Evolutionary conservation across 2,797 vertebrate genomes (phyloP).

Genomic region (Phataginus tetradactyla): DNA sequence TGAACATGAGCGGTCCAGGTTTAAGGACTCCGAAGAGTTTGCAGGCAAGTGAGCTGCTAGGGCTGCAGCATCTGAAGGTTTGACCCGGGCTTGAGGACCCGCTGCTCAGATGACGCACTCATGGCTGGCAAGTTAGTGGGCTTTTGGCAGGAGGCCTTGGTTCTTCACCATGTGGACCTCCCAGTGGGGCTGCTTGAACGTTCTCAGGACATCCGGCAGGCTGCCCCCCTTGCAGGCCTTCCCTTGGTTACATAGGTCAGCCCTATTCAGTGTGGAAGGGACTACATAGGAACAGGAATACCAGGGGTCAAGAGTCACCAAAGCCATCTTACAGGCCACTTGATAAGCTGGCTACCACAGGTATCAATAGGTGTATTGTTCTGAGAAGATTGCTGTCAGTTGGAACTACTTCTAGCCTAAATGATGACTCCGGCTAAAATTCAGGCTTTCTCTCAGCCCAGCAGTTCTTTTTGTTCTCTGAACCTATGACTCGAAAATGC

Average conservation of each 20-base stretch:
- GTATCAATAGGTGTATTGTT: not conserved
- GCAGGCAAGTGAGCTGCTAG: not conserved
- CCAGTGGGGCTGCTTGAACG: not conserved
- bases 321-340: not conserved
- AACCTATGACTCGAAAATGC: conserved; percentile 25
- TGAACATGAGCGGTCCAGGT: not conserved
- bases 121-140: not conserved
- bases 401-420: not conserved
- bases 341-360: not conserved
- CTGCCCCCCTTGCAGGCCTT: not conserved
- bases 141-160: not conserved
- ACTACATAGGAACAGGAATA: not conserved
- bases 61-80: not conserved
- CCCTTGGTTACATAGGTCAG: not conserved
- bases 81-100: not conserved
- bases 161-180: not conserved
- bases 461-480: conserved; percentile 39
- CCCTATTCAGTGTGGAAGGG: not conserved
- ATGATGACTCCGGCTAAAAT: conserved; percentile 36
- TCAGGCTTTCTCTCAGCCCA: not conserved
- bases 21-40: not conserved
- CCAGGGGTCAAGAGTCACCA: not conserved
- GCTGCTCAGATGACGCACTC: not conserved
- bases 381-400: conserved; percentile 1
- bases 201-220: not conserved